Percentiles rank a stretch among this genome's conserved stretches.
These are phyloP conservation scores for Anas georgica DNA, from an alignment of 2,797 vertebrate genomes.

Conservation along the genomic window DNA sequence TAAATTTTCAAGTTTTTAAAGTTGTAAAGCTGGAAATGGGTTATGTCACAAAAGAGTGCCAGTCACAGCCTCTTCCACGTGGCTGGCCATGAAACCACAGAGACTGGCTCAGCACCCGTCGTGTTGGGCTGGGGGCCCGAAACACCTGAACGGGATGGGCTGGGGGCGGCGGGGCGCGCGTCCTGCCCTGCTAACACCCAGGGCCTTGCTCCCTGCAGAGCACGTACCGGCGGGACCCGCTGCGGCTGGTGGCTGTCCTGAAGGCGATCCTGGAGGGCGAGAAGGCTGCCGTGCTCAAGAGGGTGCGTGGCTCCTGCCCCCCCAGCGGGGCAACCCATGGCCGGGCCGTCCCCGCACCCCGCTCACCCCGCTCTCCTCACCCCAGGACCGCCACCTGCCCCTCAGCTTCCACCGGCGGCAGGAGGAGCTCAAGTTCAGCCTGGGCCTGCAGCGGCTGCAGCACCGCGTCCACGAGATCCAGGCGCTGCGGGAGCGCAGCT, in stretches of 20 bases:
- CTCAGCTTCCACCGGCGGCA: constrained; percentile 75
- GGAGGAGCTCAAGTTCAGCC: constrained; percentile 79
- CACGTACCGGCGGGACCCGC: constrained; percentile 79
- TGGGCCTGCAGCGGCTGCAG: constrained; percentile 72
- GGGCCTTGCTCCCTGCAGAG: constrained; percentile 33
- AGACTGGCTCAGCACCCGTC: not conserved
- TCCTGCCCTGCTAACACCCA: not conserved
- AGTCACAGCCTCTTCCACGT: rapidly evolving
- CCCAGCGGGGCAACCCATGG: rapidly evolving
- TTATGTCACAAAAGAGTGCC: rapidly evolving
- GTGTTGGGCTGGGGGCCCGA: not conserved
- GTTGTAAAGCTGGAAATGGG: not conserved
- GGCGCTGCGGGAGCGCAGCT: constrained; percentile 45
- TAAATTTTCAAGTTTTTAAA: too few relatives aligned
- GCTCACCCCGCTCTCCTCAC: not conserved
- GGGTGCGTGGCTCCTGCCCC: constrained; percentile 74
- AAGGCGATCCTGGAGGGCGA: constrained; percentile 87
- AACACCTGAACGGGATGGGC: not conserved
- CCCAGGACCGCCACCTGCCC: constrained; percentile 74
- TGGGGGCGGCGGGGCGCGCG: rapidly evolving
- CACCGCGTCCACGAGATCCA: constrained; percentile 60
- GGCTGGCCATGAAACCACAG: not conserved
- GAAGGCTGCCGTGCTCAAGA: constrained; percentile 78
- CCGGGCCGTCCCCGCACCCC: rapidly evolving
- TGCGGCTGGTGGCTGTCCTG: constrained; percentile 83